These are phyloP conservation scores for Drosophila funebris DNA, from an alignment of 1,140 invertebrate genomes.

Conservation along the genomic window DNA sequence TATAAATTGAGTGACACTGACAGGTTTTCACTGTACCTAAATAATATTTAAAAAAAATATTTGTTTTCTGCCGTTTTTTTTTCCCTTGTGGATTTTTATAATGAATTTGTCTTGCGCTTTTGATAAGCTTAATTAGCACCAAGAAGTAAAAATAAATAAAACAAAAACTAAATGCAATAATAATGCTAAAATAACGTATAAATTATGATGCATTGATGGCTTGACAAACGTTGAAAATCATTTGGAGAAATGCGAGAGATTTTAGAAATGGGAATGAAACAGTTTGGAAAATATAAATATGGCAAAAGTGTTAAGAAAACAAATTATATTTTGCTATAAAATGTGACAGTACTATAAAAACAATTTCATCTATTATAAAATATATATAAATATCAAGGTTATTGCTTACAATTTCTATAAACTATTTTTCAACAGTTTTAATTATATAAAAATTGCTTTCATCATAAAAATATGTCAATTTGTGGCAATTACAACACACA, in stretches of 20 bases:
- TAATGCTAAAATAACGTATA: conserved; percentile 1
- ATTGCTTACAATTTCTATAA: conserved; percentile 1
- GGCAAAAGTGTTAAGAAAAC: too few species aligned
- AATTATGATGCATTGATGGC: not conserved
- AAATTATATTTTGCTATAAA: too few species aligned
- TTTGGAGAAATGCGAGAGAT: not conserved
- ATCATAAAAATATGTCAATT: conserved; percentile 38
- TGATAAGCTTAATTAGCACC: conserved; percentile 57
- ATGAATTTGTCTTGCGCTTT: conserved; percentile 24
- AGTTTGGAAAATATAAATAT: not conserved
- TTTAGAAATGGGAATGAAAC: not conserved
- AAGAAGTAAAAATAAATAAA: conserved; percentile 30
- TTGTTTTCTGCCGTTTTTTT: conserved; percentile 17
- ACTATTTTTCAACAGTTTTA: not conserved
- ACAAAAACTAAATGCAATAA: conserved; percentile 9
- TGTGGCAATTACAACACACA: conserved; percentile 63
- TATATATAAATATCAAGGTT: too few species aligned
- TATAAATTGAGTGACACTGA: conserved; percentile 45
- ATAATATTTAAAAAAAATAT: conserved; percentile 38
- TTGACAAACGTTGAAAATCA: not conserved
- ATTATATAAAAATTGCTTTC: not conserved
- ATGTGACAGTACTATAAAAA: too few species aligned
- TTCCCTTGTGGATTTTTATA: conserved; percentile 27
- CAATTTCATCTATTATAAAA: too few species aligned
- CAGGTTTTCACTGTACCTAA: conserved; percentile 45